A percentile compares a stretch with the other conserved stretches of the same genome.
phyloP scores from a whole-genome alignment of 2,797 vertebrate species.

The Bovichtus diacanthus region DNA sequence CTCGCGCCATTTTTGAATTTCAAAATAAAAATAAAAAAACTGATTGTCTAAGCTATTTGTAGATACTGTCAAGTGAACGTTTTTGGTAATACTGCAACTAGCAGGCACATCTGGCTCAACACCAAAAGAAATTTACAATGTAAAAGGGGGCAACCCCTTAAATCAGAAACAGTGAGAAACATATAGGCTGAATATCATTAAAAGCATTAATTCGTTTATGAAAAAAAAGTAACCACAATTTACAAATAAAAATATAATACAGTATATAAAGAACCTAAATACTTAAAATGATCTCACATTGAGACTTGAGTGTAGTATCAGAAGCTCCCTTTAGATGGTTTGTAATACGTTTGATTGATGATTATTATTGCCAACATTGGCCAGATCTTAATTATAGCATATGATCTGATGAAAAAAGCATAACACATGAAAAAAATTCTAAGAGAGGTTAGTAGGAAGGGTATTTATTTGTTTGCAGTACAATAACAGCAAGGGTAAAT shows the following conservation, averaged over 20 bases:
- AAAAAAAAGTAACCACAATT: not conserved
- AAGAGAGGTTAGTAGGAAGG: not conserved
- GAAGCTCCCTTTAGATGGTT: not conserved
- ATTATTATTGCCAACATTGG: not conserved
- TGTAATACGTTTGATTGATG: not conserved
- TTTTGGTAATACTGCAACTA: not conserved
- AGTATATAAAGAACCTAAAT: not conserved
- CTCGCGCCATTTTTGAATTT: not conserved
- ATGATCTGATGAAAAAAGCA: not conserved
- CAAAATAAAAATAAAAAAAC: not conserved
- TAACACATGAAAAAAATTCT: not conserved
- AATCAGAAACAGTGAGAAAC: no score
- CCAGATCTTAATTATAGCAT: not conserved
- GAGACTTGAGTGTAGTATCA: no score
- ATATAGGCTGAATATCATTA: not conserved
- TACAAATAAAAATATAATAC: not conserved
- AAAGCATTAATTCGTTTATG: not conserved
- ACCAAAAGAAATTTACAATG: not conserved
- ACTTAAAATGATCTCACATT: not conserved
- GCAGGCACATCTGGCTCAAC: not conserved
- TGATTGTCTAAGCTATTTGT: not conserved
- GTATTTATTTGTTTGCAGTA: slow-evolving; percentile 19
- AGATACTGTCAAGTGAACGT: not conserved
- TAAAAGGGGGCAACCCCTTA: no score
- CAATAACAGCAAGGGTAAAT: slow-evolving; percentile 11